Base-by-base conservation (phyloP, 2,797 vertebrate species). In the Knipowitschia caucasica region DNA sequence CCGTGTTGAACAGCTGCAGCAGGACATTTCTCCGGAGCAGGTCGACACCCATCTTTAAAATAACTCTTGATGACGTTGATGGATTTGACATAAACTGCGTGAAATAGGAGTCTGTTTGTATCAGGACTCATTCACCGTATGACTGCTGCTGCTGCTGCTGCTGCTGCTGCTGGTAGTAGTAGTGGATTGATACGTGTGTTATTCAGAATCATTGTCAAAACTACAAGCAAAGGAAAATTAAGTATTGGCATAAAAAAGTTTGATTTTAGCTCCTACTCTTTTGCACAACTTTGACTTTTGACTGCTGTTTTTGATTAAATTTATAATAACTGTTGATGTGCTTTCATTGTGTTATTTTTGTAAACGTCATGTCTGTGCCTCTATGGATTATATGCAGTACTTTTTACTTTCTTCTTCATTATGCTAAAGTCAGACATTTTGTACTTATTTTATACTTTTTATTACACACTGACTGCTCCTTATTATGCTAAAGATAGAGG, bases 11-110 rank as follows among this genome's bases (percentile, higher is more conserved):
- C 45, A 47, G 45, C 45, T 47, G 45, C 26, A 17, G 45, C 26
- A 17, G 44, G 44, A 30, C 26, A 5, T 18, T 47, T 47, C 10
- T 29, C 15, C 12, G 45, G 23, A 47, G 45, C 45, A 47, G 45
- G 45, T 47, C 26, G 44, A 47, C 26, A 20, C 45, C 31, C 45
- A 4, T 36, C 24, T 39, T 53, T 53, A 40, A 40, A 40, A 53
- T 29, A 53, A 29, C 26, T 20, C 35, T 4, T 26, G 9, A 10
- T 40, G 47, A 34, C 47, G 9, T 34, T 50, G 47, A 50, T 34
- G 30, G 47, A 50, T 50, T 50, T 35, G 47, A 35, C 47, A 50
- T 35, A 50, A 47, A 47, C 15, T 21, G 3, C 5, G 14, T 36
- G 33, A 50, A 50, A 50, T 23, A 31, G 4, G n/a, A 34, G 29